Percentiles rank a stretch among this genome's conserved stretches.
phyloP scores from a whole-genome alignment of 2,113 vertebrate species.

The Carassius carassius region DNA sequence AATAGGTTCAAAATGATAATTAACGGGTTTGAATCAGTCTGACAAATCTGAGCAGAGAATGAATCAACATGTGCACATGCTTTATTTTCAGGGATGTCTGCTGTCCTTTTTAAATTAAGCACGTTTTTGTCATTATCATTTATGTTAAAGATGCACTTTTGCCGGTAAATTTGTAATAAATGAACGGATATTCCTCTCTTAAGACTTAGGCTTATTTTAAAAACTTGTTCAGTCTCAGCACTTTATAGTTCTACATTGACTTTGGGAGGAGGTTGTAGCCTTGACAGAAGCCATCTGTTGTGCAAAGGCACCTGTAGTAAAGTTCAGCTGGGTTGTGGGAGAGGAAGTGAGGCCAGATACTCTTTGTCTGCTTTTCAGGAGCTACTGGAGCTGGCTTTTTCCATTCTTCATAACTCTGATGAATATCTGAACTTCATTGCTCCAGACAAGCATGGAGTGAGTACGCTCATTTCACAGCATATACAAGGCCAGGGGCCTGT shows the following conservation, averaged over 20 bases:
- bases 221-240: background rate
- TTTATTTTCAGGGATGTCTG: too few species aligned
- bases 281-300: constrained; percentile 48
- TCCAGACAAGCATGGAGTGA: constrained; percentile 97
- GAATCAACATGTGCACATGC: too few species aligned
- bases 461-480: constrained; percentile 15
- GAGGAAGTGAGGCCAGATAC: constrained; percentile 8
- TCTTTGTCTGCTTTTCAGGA: constrained; percentile 76
- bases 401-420: constrained; percentile 94
- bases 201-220: background rate
- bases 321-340: constrained; percentile 21
- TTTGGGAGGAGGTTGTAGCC: constrained; percentile 1
- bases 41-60: too few species aligned
- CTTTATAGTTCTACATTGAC: background rate
- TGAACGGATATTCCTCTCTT: background rate
- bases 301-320: constrained; percentile 6
- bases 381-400: constrained; percentile 95
- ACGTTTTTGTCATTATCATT: background rate
- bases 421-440: constrained; percentile 97
- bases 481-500: too few species aligned
- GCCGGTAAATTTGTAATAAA: background rate
- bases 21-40: too few species aligned
- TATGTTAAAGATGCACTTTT: background rate
- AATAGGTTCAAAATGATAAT: too few species aligned
- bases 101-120: too few species aligned